phyloP scores from a whole-genome alignment of 2,888 invertebrate genomes.

The Melanophora roralis region DNA sequence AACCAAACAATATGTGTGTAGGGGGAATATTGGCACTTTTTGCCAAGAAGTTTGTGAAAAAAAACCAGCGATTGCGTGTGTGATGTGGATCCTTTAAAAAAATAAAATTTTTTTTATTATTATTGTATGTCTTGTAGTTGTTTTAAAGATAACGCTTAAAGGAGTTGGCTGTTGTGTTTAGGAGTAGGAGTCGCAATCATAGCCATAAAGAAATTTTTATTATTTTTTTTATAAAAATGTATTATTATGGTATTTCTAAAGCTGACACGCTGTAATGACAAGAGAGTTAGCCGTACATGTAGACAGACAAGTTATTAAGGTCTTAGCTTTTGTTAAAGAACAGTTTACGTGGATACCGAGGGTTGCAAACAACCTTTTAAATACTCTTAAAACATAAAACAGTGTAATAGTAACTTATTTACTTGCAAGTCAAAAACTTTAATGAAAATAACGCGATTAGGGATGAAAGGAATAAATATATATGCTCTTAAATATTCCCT shows the following conservation, averaged over 20 bases:
- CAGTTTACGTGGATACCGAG: not conserved
- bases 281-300: not conserved
- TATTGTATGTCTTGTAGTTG: slow-evolving; percentile 18
- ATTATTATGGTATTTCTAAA: slow-evolving; percentile 52
- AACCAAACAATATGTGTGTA: slow-evolving; percentile 14
- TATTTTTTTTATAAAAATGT: slow-evolving; percentile 24
- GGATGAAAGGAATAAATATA: too few relatives aligned
- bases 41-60: not conserved
- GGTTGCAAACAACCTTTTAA: not conserved
- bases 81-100: slow-evolving; percentile 29
- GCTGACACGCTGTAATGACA: not conserved
- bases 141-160: slow-evolving; percentile 24
- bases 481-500: too few relatives aligned
- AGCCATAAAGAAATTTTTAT: not conserved
- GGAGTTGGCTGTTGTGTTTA: slow-evolving; percentile 16
- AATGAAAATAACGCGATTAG: too few relatives aligned
- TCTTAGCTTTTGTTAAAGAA: not conserved
- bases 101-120: slow-evolving; percentile 7
- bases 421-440: too few relatives aligned
- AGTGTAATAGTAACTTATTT: too few relatives aligned
- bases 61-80: slow-evolving; percentile 53
- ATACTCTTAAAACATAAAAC: too few relatives aligned
- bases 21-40: slow-evolving; percentile 21
- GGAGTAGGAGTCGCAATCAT: slow-evolving; percentile 47
- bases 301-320: not conserved